Conservation (phyloP, 2,888 invertebrate species). For the Frankliniella fusca region DNA sequence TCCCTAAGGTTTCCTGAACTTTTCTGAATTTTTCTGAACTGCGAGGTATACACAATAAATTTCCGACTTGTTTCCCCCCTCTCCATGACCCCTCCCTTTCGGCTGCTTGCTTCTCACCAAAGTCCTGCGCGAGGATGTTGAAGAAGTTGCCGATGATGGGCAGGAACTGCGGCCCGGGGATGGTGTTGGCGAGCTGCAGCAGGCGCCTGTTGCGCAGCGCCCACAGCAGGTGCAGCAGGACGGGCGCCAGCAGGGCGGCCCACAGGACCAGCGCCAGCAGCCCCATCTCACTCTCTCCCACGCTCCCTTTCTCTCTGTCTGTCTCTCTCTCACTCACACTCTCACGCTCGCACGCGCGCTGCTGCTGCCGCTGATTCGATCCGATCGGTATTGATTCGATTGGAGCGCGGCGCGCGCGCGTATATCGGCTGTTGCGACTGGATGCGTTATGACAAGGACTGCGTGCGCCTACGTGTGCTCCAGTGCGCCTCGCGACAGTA, state of each 20-base stretch:
- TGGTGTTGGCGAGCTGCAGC: not conserved
- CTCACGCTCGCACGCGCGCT: not conserved
- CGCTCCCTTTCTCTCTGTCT: not conserved
- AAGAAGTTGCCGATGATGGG: constrained; percentile 8
- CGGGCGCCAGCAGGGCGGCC: not conserved
- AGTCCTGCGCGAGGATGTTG: not conserved
- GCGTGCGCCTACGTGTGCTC: no score
- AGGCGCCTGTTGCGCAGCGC: not conserved
- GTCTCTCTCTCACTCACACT: not conserved
- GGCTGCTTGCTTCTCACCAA: no score
- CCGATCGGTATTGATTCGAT: no score
- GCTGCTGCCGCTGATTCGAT: not conserved
- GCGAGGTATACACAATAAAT: no score
- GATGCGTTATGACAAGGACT: no score
- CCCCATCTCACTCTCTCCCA: not conserved
- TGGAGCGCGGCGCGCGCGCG: no score
- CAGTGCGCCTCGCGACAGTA: not conserved
- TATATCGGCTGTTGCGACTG: no score
- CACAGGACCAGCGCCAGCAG: not conserved
- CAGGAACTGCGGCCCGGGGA: not conserved
- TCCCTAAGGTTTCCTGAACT: no score
- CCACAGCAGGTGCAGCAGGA: not conserved
- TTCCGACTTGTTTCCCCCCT: no score
- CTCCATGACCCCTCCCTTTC: no score
- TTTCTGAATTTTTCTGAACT: no score